phyloP scores from a whole-genome alignment of 2,888 invertebrate genomes.

The Pandemis heparana region DNA sequence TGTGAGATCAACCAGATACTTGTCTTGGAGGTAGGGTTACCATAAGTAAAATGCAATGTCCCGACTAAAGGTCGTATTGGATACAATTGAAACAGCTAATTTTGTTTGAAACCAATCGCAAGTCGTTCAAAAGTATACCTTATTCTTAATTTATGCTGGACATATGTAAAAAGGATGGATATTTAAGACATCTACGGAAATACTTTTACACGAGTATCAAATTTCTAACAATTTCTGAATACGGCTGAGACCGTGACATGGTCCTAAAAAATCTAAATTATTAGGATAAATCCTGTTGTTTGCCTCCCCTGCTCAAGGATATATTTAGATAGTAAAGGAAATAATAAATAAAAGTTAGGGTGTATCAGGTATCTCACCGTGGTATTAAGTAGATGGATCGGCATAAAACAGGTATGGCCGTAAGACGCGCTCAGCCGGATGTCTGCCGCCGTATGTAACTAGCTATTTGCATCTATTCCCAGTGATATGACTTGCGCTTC shows the following conservation, averaged over 20 bases:
- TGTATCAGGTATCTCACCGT: conserved; percentile 42
- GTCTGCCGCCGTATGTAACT: conserved; percentile 52
- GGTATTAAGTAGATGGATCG: conserved; percentile 45
- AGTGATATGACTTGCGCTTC: conserved; percentile 41
- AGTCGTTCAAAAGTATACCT: too few species aligned
- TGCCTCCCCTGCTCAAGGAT: neutral
- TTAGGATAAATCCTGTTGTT: neutral
- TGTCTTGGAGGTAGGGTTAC: neutral
- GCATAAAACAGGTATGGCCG: conserved; percentile 55
- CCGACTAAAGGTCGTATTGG: neutral
- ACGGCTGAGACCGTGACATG: neutral
- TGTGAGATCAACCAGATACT: neutral
- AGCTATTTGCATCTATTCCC: conserved; percentile 62
- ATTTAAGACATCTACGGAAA: too few species aligned
- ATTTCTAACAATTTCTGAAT: neutral
- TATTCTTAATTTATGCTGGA: too few species aligned
- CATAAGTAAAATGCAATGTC: neutral
- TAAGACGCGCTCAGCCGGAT: conserved; percentile 64
- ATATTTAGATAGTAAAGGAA: conserved; percentile 11
- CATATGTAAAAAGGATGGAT: too few species aligned
- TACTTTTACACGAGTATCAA: neutral
- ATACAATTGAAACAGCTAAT: neutral
- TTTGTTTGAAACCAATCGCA: neutral
- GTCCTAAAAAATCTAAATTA: neutral
- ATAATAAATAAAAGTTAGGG: conserved; percentile 38